Evolutionary conservation across 2,888 invertebrate genomes (phyloP).

Genomic region (Alentia gelatinosa): DNA sequence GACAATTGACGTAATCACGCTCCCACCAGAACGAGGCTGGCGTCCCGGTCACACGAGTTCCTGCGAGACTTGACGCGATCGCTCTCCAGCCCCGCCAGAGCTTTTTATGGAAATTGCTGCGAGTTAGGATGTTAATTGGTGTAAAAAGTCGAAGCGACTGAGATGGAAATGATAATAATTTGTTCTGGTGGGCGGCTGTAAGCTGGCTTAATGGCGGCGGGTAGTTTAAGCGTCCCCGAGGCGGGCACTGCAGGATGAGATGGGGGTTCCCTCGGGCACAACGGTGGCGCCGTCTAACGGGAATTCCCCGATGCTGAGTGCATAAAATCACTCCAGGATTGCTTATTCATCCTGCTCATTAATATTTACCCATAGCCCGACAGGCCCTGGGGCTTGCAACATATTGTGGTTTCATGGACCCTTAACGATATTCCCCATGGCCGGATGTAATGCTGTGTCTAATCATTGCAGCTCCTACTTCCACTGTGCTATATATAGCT

Average conservation of each 20-base stretch:
- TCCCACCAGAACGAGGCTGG: not conserved
- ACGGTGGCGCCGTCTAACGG: not conserved
- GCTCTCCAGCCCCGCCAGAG: not conserved
- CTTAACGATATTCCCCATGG: too few species aligned
- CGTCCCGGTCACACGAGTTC: not conserved
- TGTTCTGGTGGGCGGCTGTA: not conserved
- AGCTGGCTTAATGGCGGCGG: not conserved
- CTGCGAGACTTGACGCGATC: not conserved
- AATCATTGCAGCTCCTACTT: too few species aligned
- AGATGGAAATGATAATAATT: slow-evolving; percentile 25
- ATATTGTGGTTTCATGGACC: too few species aligned
- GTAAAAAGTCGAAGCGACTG: not conserved
- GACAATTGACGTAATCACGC: not conserved
- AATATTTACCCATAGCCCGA: too few species aligned
- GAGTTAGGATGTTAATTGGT: not conserved
- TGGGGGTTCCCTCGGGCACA: not conserved
- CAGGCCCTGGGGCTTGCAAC: too few species aligned
- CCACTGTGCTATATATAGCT: too few species aligned
- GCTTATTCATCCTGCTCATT: too few species aligned
- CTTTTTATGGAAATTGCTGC: not conserved
- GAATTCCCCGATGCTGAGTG: not conserved
- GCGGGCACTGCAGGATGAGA: not conserved
- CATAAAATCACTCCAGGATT: too few species aligned
- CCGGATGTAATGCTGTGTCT: too few species aligned
- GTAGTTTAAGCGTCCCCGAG: not conserved